Conservation (phyloP, 1,140 invertebrate species). For the silkworm (Bombyx mori) region DNA sequence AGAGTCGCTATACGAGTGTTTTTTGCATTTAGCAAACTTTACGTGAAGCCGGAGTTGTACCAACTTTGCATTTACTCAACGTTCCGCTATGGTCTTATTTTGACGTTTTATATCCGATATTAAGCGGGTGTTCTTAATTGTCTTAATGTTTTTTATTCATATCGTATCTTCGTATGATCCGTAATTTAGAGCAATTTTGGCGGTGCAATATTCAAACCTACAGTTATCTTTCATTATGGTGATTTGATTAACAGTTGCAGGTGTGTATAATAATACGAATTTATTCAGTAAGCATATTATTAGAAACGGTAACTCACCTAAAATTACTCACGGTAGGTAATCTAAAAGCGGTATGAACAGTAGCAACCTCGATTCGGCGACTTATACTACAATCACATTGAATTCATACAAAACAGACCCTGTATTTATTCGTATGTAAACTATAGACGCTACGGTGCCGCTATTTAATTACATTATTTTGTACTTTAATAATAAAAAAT, state of each 20-base stretch:
- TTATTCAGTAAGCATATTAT: constrained; percentile 14
- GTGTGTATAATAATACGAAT: background rate
- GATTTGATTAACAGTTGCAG: constrained; percentile 6
- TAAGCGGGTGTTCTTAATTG: background rate
- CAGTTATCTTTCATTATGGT: constrained; percentile 7
- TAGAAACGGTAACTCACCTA: constrained; percentile 44
- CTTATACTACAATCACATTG: constrained; percentile 71
- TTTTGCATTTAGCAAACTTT: constrained; percentile 28
- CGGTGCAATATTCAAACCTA: constrained; percentile 3
- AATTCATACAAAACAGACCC: constrained; percentile 70
- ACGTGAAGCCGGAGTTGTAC: constrained; percentile 22
- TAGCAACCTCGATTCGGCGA: constrained; percentile 51
- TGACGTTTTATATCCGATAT: constrained; percentile 12
- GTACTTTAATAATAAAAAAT: constrained; percentile 63
- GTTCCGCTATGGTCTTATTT: constrained; percentile 36
- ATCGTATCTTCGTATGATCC: background rate
- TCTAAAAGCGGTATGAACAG: constrained; percentile 55
- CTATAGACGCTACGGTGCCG: constrained; percentile 60
- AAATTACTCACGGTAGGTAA: constrained; percentile 45
- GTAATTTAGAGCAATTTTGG: constrained; percentile 5
- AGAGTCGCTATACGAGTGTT: constrained; percentile 36
- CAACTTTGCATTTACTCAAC: constrained; percentile 18
- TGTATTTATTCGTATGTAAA: constrained; percentile 65
- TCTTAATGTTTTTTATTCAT: constrained; percentile 3
- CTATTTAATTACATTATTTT: constrained; percentile 62